Evolutionary conservation across 2,797 vertebrate species (phyloP), one percentile per base, ranked within the genome.

Genomic region (Acipenser ruthenus): DNA sequence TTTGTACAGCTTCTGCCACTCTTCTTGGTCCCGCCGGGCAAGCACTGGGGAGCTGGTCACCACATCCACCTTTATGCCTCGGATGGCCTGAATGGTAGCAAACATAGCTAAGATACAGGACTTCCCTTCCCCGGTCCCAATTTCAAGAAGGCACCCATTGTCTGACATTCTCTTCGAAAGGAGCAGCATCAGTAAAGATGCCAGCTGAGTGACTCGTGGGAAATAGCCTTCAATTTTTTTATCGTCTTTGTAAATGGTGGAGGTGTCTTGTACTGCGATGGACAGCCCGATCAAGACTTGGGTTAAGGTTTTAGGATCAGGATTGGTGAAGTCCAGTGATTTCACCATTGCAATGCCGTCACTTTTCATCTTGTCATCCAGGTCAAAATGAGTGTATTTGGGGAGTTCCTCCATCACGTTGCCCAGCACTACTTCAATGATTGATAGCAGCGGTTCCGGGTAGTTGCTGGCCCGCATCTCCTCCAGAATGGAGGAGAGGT

Each of bases 51-150:
- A 75, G 52, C 79, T 81, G 0, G 75, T 78, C 60, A 81, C 75
- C 62, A 79, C 60, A 49, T 81, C 79, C n/a, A 78, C 72, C 10
- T 73, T 77, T n/a, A 61, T 67, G 50, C 75, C 77, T 56, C 73
- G 59, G 10, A 79, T 72, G 1, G 72, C 75, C 49, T 75, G 73
- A 63, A 80, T 72, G 23, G 65, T 55, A 49, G 74, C 69, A 67
- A 78, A 69, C 76, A 78, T 78, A 23, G 74, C 72, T 67, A 76
- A 50, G 56, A 76, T 70, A 56, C 76, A 70, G 6, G 76, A 75
- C 49, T 78, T 80, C 50, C 78, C 77, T 53, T 80, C 78, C 52
- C 78, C 78, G 11, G 78, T 78, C 13, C 71, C 77, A 12, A 78
- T 78, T 58, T 80, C 77, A 9, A 78, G 69, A 49, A 80, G 72